A percentile compares a stretch with the other conserved stretches of the same genome.
Evolutionary conservation across 2,888 invertebrate genomes (phyloP).

Genomic region (Perdita meconis): DNA sequence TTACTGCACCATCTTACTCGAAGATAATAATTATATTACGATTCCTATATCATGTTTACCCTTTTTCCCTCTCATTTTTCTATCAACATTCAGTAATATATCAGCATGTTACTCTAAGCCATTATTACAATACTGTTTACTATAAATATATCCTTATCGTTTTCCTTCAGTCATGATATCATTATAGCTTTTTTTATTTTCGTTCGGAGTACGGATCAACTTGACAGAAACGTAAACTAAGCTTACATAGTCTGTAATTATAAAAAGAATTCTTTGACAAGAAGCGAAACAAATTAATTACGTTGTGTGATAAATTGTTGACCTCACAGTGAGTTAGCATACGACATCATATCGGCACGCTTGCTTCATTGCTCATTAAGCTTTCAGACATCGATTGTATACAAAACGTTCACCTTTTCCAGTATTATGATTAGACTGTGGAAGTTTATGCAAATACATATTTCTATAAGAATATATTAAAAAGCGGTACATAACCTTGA

Average conservation of each 20-base stretch:
- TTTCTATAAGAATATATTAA: too few relatives aligned
- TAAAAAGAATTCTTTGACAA: too few relatives aligned
- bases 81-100: slow-evolving; percentile 6
- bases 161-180: not conserved
- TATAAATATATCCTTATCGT: not conserved
- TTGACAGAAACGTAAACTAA: not conserved
- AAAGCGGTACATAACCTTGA: too few relatives aligned
- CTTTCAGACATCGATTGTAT: slow-evolving; percentile 12
- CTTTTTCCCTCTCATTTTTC: too few relatives aligned
- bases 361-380: slow-evolving; percentile 41
- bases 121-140: not conserved
- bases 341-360: slow-evolving; percentile 25
- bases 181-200: slow-evolving; percentile 3
- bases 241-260: too few relatives aligned
- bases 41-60: not conserved
- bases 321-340: slow-evolving; percentile 23
- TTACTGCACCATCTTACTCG: slow-evolving; percentile 9
- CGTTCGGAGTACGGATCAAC: not conserved
- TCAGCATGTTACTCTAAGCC: slow-evolving; percentile 31
- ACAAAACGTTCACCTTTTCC: not conserved
- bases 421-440: too few relatives aligned
- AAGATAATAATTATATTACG: not conserved
- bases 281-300: not conserved
- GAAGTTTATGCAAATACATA: too few relatives aligned
- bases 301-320: not conserved